Conservation (phyloP, 2,888 invertebrate species). For the Girardia tigrina region DNA sequence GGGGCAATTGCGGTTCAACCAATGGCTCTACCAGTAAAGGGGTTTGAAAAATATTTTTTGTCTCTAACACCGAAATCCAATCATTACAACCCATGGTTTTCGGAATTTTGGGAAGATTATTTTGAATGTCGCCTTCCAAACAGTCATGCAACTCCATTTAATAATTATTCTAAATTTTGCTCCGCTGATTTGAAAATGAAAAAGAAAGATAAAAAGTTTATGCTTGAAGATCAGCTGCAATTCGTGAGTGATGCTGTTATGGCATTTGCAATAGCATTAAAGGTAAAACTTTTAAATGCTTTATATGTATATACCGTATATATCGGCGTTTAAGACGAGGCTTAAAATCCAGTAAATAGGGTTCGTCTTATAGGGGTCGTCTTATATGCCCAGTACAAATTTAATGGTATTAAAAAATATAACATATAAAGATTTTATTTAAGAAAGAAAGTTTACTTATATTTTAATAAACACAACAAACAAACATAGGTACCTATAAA, state of each 20-base stretch:
- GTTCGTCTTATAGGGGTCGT: too few species aligned
- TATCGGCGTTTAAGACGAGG: too few species aligned
- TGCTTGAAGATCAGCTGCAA: slow-evolving; percentile 36
- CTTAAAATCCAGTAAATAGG: too few species aligned
- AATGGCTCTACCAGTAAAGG: slow-evolving; percentile 68
- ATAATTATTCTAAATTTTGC: slow-evolving; percentile 1
- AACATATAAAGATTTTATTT: too few species aligned
- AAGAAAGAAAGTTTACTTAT: too few species aligned
- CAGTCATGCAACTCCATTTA: slow-evolving; percentile 19
- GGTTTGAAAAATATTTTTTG: slow-evolving; percentile 47
- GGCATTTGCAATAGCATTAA: slow-evolving; percentile 20
- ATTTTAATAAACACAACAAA: too few species aligned
- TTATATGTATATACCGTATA: too few species aligned
- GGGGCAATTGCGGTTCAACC: slow-evolving; percentile 90
- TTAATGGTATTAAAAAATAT: too few species aligned
- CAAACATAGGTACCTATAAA: too few species aligned
- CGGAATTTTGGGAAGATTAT: slow-evolving; percentile 61
- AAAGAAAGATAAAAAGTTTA: slow-evolving; percentile 5
- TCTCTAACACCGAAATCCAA: slow-evolving; percentile 43
- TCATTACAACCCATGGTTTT: slow-evolving; percentile 47
- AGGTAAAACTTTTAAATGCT: slow-evolving; percentile 4
- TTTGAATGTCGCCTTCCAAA: slow-evolving; percentile 57
- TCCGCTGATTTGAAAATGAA: slow-evolving; percentile 18
- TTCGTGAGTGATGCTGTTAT: slow-evolving; percentile 30
- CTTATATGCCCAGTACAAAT: too few species aligned